Percentiles rank a stretch among this genome's conserved stretches.
Conservation (phyloP, 37 sponge, comb jelly and placozoan species). For the Axinella damicornis region DNA sequence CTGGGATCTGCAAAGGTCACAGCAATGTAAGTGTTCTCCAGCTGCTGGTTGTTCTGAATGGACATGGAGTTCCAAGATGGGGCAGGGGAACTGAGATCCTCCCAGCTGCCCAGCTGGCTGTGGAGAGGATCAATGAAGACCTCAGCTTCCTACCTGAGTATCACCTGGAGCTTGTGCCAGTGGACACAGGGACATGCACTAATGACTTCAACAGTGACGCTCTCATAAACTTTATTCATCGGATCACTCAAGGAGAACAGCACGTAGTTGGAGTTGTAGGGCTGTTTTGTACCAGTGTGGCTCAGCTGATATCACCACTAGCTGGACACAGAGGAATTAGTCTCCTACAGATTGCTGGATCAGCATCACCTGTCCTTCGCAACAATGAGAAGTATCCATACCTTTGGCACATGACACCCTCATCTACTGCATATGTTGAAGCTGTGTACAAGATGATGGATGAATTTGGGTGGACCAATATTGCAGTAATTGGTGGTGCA, state of each 20-base stretch:
- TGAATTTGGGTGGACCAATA: slow-evolving; percentile 3
- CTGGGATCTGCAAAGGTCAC: too few species aligned
- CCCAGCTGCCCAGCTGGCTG: slow-evolving; percentile 25
- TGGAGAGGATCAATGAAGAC: slow-evolving; percentile 11
- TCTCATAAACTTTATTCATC: not conserved
- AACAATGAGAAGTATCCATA: not conserved
- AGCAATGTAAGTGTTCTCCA: too few species aligned
- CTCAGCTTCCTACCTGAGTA: not conserved
- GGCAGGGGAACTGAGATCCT: slow-evolving; percentile 16
- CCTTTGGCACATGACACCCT: not conserved
- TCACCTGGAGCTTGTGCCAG: not conserved
- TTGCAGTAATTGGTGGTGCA: not conserved
- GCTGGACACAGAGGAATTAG: slow-evolving; percentile 3
- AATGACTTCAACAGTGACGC: not conserved
- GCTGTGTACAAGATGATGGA: slow-evolving; percentile 1
- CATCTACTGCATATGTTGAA: not conserved
- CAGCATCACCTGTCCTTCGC: not conserved
- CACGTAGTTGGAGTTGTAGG: slow-evolving; percentile 26
- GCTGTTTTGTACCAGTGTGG: slow-evolving; percentile 12
- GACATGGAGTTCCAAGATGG: not conserved
- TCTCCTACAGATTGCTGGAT: slow-evolving; percentile 24
- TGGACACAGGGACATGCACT: not conserved
- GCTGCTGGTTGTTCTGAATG: too few species aligned
- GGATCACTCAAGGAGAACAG: not conserved
- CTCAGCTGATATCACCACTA: not conserved